phyloP scores from a whole-genome alignment of 2,113 vertebrate species.

The Hemiprocne comata region DNA sequence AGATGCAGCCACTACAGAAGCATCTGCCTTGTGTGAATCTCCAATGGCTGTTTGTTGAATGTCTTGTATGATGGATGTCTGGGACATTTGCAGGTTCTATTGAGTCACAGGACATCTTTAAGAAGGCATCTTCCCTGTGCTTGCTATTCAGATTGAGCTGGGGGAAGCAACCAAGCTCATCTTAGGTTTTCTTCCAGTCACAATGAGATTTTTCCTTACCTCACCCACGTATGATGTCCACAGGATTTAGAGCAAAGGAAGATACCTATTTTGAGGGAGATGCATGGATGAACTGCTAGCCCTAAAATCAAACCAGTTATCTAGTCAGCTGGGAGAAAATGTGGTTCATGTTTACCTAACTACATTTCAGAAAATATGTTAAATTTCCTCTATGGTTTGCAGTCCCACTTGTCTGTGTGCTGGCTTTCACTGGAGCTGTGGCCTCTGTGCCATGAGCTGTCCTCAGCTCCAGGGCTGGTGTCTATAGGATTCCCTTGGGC shows the following conservation, averaged over 20 bases:
- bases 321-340: background rate
- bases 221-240: fast-evolving
- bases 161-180: background rate
- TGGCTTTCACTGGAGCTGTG: background rate
- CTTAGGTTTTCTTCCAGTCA: background rate
- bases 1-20: fast-evolving
- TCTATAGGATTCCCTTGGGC: background rate
- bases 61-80: background rate
- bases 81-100: background rate
- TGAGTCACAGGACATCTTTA: background rate
- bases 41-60: fast-evolving
- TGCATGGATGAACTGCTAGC: background rate
- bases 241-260: background rate
- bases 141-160: background rate
- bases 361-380: background rate
- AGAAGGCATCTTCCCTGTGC: background rate
- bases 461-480: background rate
- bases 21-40: fast-evolving
- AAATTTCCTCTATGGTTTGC: background rate
- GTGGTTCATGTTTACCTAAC: background rate
- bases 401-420: background rate
- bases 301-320: background rate
- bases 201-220: background rate
- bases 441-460: background rate
- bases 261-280: background rate